phyloP scores from a whole-genome alignment of 2,797 vertebrate species.

The Etheostoma perlongum region DNA sequence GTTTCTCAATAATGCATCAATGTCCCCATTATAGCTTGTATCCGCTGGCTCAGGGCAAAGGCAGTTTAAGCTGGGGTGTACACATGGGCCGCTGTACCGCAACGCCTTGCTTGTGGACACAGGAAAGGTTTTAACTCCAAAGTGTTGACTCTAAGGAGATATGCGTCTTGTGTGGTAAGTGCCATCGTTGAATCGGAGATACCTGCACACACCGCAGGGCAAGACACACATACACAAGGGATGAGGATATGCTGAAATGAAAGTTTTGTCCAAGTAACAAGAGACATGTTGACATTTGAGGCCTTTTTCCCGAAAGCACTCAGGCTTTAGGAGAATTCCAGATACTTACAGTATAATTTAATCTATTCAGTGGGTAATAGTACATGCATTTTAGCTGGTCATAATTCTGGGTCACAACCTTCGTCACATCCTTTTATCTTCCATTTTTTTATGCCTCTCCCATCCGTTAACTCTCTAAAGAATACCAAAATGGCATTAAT shows the following conservation, averaged over 20 bases:
- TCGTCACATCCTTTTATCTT: conserved; percentile 38
- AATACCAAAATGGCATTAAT: conserved; percentile 38
- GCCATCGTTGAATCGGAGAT: conserved; percentile 33
- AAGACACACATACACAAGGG: conserved; percentile 23
- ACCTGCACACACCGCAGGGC: conserved; percentile 64
- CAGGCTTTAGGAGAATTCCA: background rate
- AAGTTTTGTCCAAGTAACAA: conserved; percentile 56
- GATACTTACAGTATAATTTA: conserved; percentile 6
- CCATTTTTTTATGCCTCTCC: conserved; percentile 47
- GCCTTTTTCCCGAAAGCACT: conserved; percentile 14
- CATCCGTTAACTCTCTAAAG: conserved; percentile 36
- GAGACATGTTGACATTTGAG: conserved; percentile 26
- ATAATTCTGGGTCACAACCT: conserved; percentile 61
- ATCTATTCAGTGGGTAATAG: conserved; percentile 22
- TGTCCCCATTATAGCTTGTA: conserved; percentile 90
- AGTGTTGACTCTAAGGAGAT: conserved; percentile 79
- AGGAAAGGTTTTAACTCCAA: conserved; percentile 83
- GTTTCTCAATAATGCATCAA: conserved; percentile 92
- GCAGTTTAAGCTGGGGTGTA: conserved; percentile 82
- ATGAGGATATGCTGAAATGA: conserved; percentile 15
- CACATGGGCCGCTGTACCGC: conserved; percentile 59
- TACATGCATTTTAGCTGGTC: conserved; percentile 9
- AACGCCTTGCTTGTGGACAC: conserved; percentile 75
- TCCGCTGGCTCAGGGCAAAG: conserved; percentile 77
- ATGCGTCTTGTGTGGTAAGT: conserved; percentile 57